Percentiles rank a stretch among this genome's conserved stretches.
These are phyloP conservation scores for Pollenia amentaria DNA, from an alignment of 2,888 invertebrate species.

Conservation along the genomic window DNA sequence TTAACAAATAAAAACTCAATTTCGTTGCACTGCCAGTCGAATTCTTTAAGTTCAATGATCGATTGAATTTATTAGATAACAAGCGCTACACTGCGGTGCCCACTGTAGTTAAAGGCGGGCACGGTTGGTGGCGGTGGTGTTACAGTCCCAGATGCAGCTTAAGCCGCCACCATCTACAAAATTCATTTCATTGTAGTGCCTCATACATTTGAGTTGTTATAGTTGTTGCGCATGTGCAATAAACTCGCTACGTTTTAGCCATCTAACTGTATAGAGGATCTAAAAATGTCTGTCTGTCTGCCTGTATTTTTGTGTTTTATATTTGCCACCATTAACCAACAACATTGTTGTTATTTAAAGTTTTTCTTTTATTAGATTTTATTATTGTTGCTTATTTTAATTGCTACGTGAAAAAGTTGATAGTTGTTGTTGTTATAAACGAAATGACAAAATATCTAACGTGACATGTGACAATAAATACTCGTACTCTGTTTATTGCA, in stretches of 20 bases:
- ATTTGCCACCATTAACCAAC: conserved; percentile 8
- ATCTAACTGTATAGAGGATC: conserved; percentile 26
- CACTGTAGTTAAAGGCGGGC: background rate
- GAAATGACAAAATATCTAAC: conserved; percentile 65
- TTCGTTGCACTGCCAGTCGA: conserved; percentile 51
- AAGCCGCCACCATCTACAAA: background rate
- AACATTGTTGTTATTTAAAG: conserved; percentile 18
- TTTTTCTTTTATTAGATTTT: background rate
- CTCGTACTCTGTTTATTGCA: conserved; percentile 49
- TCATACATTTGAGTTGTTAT: conserved; percentile 1
- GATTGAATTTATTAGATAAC: conserved; percentile 68
- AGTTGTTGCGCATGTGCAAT: conserved; percentile 61
- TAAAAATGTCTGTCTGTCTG: background rate
- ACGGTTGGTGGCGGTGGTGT: conserved; percentile 4
- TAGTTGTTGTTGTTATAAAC: conserved; percentile 2
- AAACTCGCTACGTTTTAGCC: background rate
- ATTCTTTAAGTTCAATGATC: conserved; percentile 74
- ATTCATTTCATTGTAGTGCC: background rate
- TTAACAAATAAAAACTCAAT: conserved; percentile 34
- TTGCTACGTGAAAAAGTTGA: conserved; percentile 53
- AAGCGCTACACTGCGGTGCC: background rate
- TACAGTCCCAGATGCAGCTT: background rate
- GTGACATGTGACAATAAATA: conserved; percentile 74
- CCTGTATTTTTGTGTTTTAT: background rate
- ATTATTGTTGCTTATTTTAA: conserved; percentile 33